Base-by-base conservation (phyloP, 1,140 invertebrate species). In the Neodiprion virginianus region DNA sequence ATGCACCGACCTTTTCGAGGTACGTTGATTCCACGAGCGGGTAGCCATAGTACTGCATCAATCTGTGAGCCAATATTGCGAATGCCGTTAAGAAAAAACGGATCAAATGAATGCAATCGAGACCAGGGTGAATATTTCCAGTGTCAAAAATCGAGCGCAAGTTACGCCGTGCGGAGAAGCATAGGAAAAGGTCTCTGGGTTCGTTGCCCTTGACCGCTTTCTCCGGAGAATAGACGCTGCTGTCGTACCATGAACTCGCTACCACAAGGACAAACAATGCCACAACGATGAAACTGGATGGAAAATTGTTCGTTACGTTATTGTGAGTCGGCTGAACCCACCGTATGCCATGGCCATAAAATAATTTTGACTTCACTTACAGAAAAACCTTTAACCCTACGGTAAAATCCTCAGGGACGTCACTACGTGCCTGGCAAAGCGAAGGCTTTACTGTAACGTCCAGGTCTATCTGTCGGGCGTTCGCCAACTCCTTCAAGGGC, bases 151-250 rank as follows among this genome's bases (percentile, higher is more conserved):
- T 78, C 47, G 73, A 79, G 48, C 76, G 78, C 0, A 78, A 72
- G 76, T 80, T 84, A 14, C 82, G 77, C 65, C 78, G 76, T 1
- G 81, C 82, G 14, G 87, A 88, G 71, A 88, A 86, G 66, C 85
- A 87, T 17, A 84, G 79, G 2, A 87, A 48, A 12, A 83, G 8
- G 61, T 84, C 75, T 8, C 40, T 21, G 7, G 76, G 72, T 7
- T 77, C 76, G 8, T 40, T 67, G 11, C 67, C 69, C 48, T 78
- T 61, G 2, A 66, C 70, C 1, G 73, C 74, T 4, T 61, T 8
- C 11, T 61, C n/a, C 11, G 8, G 53, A 4, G 53, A n/a, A 61
- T 61, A n/a, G 53, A 61, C 9, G 53, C 11, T n/a, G 7, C 7
- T 61, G 67, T 86, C 84, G 69, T 83, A 85, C 61, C 80, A 74